Evolutionary conservation across 2,113 vertebrate genomes (phyloP).

Genomic region (Aleadryas rufinucha): DNA sequence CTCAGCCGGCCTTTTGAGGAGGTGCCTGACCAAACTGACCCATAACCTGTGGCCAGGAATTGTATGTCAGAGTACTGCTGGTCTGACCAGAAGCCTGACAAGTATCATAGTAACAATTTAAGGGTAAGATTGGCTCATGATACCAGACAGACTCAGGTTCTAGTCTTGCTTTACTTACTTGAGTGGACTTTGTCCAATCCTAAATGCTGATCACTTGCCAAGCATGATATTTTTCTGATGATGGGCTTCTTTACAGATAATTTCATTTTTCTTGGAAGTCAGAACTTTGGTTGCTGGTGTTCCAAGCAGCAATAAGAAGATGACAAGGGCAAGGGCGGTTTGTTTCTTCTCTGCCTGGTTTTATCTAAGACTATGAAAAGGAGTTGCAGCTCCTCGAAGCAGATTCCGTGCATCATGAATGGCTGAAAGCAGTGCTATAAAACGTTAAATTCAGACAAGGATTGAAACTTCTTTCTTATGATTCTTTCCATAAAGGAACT

Average conservation of each 20-base stretch:
- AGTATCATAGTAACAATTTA: background rate
- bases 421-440: background rate
- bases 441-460: background rate
- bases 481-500: background rate
- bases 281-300: background rate
- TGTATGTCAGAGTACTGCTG: background rate
- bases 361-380: background rate
- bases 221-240: background rate
- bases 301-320: background rate
- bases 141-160: background rate
- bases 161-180: background rate
- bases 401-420: background rate
- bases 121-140: background rate
- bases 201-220: background rate
- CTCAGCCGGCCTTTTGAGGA: background rate
- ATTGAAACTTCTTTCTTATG: background rate
- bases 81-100: background rate
- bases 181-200: background rate
- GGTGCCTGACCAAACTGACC: background rate
- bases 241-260: background rate
- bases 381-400: background rate
- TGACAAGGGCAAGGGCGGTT: background rate
- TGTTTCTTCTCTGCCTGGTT: background rate
- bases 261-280: background rate
- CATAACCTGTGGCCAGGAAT: background rate